phyloP scores from a whole-genome alignment of 2,113 vertebrate genomes.

The Piaya cayana region DNA sequence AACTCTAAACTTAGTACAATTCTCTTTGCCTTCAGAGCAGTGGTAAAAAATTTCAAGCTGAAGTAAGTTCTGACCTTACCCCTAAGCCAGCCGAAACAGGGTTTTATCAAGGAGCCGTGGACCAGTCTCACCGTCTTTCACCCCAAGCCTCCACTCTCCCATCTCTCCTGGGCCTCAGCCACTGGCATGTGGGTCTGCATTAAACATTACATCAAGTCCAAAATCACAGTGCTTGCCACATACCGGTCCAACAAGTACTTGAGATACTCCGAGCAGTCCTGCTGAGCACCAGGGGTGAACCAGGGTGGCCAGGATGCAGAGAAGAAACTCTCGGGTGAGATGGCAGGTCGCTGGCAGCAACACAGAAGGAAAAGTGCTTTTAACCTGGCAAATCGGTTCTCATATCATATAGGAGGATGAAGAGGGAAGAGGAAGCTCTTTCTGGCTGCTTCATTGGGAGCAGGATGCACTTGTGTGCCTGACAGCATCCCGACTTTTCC shows the following conservation, averaged over 20 bases:
- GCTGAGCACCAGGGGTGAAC: conserved; percentile 83
- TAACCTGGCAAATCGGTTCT: not conserved
- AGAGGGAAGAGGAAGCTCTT: not conserved
- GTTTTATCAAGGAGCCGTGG: not conserved
- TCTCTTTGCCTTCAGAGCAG: not conserved
- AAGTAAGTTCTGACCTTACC: not conserved
- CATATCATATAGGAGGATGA: not conserved
- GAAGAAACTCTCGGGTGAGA: conserved; percentile 82
- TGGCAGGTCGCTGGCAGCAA: conserved; percentile 76
- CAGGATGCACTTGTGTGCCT: not conserved
- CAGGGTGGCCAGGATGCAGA: conserved; percentile 85
- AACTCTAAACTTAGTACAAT: not conserved
- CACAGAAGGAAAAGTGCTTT: not conserved
- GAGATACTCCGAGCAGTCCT: conserved; percentile 86
- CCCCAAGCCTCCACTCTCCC: not conserved
- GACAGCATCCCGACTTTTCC: not conserved
- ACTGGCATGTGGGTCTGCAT: rapidly evolving
- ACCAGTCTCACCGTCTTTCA: not conserved
- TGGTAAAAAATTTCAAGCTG: not conserved
- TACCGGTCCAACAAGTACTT: conserved; percentile 85
- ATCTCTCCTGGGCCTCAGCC: not conserved
- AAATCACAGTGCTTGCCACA: not conserved
- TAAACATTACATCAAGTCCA: rapidly evolving
- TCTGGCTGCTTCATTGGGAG: not conserved
- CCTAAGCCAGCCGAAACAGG: not conserved